A percentile compares a stretch with the other conserved stretches of the same genome.
These are phyloP conservation scores for Leptatherina wallacei DNA, from an alignment of 2,797 vertebrate species.

Conservation along the genomic window DNA sequence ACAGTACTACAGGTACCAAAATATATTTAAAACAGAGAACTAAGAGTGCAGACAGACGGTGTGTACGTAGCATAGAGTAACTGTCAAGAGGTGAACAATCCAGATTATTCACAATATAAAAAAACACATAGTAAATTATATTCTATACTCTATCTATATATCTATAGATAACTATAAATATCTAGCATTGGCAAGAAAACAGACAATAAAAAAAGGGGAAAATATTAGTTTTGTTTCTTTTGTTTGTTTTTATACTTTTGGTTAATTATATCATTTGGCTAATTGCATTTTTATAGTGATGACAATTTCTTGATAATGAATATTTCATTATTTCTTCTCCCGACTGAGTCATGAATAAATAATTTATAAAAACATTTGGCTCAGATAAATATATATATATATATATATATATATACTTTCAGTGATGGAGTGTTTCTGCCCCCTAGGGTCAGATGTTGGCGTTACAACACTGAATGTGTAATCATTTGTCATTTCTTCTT, in stretches of 20 bases:
- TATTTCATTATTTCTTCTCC: no score
- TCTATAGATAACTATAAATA: neutral
- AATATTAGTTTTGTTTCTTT: no score
- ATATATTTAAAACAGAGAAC: neutral
- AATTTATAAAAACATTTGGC: no score
- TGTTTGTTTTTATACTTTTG: no score
- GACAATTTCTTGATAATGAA: neutral
- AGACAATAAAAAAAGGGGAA: no score
- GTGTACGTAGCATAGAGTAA: neutral
- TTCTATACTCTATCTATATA: no score
- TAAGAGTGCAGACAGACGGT: neutral
- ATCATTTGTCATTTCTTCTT: neutral
- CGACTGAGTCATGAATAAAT: no score
- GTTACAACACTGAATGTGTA: conserved; percentile 19
- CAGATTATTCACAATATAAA: neutral
- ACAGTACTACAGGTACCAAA: neutral
- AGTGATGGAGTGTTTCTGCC: conserved; percentile 56
- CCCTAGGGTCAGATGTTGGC: conserved; percentile 49
- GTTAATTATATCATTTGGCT: neutral
- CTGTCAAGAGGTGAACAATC: neutral
- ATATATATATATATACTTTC: neutral
- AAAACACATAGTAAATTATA: neutral
- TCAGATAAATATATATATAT: neutral
- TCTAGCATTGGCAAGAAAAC: no score
- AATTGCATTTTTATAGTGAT: neutral